Conservation (phyloP, 2,113 vertebrate species). For the Trematocara stigmaticum region DNA sequence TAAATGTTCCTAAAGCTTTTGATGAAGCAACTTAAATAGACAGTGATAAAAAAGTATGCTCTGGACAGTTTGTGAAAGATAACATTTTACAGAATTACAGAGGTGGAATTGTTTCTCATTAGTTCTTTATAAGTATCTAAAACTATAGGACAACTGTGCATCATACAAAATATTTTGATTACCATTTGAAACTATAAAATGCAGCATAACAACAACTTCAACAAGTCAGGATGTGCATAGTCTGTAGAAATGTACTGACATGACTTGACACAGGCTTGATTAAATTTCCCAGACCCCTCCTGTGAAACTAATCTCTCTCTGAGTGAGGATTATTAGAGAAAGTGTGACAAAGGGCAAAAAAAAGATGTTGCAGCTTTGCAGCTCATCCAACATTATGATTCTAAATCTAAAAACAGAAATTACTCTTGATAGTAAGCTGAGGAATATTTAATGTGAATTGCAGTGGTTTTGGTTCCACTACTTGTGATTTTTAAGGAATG, state of each 20-base stretch:
- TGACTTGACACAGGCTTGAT: slow-evolving; percentile 12
- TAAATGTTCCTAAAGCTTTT: neutral
- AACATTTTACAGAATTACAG: neutral
- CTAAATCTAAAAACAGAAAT: neutral
- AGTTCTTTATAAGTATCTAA: neutral
- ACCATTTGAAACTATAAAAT: neutral
- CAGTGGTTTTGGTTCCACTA: neutral
- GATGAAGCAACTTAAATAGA: neutral
- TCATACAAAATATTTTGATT: neutral
- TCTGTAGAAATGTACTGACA: neutral
- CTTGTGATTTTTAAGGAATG: neutral
- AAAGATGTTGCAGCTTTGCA: neutral
- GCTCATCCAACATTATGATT: neutral
- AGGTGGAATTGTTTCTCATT: neutral
- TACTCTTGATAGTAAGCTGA: neutral
- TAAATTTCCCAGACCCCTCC: slow-evolving; percentile 14
- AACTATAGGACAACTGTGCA: neutral
- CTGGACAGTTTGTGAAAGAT: neutral
- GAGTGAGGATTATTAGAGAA: neutral
- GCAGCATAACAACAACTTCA: neutral
- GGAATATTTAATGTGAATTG: neutral
- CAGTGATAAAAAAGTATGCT: neutral
- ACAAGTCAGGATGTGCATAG: neutral
- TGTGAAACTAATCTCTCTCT: slow-evolving; percentile 4
- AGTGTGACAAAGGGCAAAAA: neutral